These are phyloP conservation scores for Sycophaga agraensis DNA, from an alignment of 1,140 invertebrate species.

Conservation along the genomic window DNA sequence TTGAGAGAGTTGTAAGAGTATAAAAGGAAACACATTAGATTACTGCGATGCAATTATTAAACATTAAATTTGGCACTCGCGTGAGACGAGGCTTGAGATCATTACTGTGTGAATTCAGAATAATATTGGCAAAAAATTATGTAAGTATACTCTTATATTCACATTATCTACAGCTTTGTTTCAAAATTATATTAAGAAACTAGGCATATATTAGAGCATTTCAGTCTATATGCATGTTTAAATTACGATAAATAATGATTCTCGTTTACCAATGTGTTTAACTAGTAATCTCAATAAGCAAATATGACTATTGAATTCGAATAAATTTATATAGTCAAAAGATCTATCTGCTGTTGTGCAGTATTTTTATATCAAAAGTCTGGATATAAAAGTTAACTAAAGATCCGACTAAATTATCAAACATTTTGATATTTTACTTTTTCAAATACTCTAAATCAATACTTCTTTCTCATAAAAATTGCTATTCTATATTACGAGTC, in stretches of 20 bases:
- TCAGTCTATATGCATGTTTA: constrained; percentile 4
- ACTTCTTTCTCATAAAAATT: constrained; percentile 1
- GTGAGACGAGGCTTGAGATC: constrained; percentile 6
- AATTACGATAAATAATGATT: constrained; percentile 13
- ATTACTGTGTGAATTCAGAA: not conserved
- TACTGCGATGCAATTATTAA: not conserved
- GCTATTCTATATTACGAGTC: not conserved
- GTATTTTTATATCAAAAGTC: constrained; percentile 15
- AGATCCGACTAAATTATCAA: not conserved
- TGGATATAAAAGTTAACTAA: constrained; percentile 15
- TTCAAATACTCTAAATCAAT: no score
- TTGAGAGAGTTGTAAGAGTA: no score
- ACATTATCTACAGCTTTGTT: not conserved
- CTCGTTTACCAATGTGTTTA: no score
- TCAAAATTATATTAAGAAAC: not conserved
- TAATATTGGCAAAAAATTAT: constrained; percentile 6
- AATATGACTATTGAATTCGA: no score
- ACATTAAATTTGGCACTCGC: not conserved
- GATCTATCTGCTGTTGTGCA: no score
- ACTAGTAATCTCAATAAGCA: no score
- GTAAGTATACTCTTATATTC: not conserved
- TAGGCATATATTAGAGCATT: not conserved
- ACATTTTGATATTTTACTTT: no score
- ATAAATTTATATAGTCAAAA: no score
- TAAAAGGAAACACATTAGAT: no score